Evolutionary conservation across 2,113 vertebrate species (phyloP).

Genomic region (Rhinopomastus cyanomelas): DNA sequence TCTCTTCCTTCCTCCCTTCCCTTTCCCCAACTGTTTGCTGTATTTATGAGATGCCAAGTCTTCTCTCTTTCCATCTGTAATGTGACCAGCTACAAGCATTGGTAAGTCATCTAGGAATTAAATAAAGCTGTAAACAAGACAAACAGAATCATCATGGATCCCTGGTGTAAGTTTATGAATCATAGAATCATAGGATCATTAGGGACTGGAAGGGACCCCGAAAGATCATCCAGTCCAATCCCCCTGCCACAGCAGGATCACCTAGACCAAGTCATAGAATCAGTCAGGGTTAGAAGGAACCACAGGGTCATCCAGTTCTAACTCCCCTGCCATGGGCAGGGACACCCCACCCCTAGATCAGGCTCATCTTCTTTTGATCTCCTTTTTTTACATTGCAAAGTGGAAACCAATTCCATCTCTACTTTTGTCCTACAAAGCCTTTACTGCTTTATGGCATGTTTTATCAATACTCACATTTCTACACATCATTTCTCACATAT

Average conservation of each 20-base stretch:
- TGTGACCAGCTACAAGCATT: neutral
- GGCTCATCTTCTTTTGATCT: too few species aligned
- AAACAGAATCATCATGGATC: neutral
- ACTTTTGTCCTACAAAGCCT: neutral
- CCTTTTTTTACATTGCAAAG: too few species aligned
- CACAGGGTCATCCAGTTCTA: too few species aligned
- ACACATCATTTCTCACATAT: neutral
- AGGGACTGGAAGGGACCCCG: too few species aligned
- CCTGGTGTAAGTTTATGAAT: neutral
- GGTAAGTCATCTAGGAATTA: neutral
- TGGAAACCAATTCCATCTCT: too few species aligned
- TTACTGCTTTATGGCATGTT: neutral
- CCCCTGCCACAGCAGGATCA: too few species aligned
- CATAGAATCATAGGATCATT: too few species aligned
- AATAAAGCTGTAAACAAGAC: neutral
- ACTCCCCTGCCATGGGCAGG: too few species aligned
- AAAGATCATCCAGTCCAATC: too few species aligned
- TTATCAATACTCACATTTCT: neutral
- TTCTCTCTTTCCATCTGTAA: neutral
- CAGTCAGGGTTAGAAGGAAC: too few species aligned
- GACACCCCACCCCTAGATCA: too few species aligned
- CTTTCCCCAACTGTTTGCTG: rapidly evolving
- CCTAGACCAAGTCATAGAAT: too few species aligned
- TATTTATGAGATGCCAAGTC: neutral
- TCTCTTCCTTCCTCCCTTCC: neutral